Conservation (phyloP, 1,140 invertebrate species). For the Drosophila seguyi region DNA sequence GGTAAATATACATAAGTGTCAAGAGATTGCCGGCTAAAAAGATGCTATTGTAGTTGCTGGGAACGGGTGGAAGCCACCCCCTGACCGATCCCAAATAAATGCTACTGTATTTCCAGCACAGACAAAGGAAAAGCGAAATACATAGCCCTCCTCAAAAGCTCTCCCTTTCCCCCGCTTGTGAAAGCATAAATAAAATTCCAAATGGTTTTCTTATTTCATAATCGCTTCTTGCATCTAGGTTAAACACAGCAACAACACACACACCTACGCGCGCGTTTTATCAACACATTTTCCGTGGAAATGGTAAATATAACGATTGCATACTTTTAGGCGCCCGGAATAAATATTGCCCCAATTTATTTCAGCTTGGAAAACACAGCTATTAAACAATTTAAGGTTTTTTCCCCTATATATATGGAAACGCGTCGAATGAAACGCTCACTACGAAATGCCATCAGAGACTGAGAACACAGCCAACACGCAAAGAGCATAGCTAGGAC, state of each 20-base stretch:
- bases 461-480: constrained; percentile 44
- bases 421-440: constrained; percentile 30
- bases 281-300: constrained; percentile 1
- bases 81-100: constrained; percentile 16
- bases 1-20: constrained; percentile 29
- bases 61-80: constrained; percentile 34
- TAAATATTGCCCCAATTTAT: constrained; percentile 2
- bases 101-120: neutral
- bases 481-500: constrained; percentile 23
- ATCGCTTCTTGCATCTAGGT: constrained; percentile 71
- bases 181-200: constrained; percentile 26
- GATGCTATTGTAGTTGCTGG: constrained; percentile 7
- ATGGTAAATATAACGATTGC: neutral
- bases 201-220: constrained; percentile 74
- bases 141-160: neutral
- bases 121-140: constrained; percentile 11
- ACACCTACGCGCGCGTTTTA: neutral
- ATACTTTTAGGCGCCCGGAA: constrained; percentile 23
- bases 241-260: constrained; percentile 35
- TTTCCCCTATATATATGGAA: constrained; percentile 10
- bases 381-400: constrained; percentile 28
- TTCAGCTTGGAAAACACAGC: constrained; percentile 43
- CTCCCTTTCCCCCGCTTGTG: constrained; percentile 4
- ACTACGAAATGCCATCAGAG: constrained; percentile 74
- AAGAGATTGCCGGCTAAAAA: constrained; percentile 34